Conservation (phyloP, 2,113 vertebrate species). For the Eidolon helvum region DNA sequence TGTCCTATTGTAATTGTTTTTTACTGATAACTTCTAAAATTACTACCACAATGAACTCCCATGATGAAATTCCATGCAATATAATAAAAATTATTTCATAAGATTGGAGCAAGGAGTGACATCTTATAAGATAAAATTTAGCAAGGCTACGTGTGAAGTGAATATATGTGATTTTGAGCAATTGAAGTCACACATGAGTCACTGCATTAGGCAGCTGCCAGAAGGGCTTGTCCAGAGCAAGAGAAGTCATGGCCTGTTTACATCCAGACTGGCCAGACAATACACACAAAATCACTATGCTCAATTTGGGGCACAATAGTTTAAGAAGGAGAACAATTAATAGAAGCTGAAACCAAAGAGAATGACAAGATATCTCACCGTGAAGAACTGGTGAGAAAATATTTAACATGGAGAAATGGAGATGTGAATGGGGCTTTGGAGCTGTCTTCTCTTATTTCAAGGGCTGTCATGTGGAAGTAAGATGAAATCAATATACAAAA, state of each 20-base stretch:
- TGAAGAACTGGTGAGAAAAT: background rate
- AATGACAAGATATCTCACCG: background rate
- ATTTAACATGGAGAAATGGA: background rate
- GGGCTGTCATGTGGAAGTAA: background rate
- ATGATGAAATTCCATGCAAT: background rate
- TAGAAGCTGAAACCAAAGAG: background rate
- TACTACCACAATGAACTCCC: background rate
- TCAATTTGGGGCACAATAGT: background rate
- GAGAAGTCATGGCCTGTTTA: background rate
- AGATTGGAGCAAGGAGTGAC: background rate
- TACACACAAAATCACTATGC: background rate
- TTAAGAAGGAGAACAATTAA: background rate
- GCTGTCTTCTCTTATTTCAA: background rate
- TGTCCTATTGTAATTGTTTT: slow-evolving; percentile 18
- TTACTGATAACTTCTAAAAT: slow-evolving; percentile 1
- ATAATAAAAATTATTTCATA: slow-evolving; percentile 21
- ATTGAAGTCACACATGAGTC: background rate
- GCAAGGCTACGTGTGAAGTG: background rate
- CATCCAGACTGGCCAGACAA: background rate
- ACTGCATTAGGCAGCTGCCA: fast-evolving
- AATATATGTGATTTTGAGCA: background rate
- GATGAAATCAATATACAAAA: slow-evolving; percentile 26
- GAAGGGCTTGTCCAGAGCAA: background rate
- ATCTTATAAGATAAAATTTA: background rate
- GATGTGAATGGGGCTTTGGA: background rate